Base-by-base conservation (phyloP, 2,113 vertebrate genomes). In the Cebidichthys violaceus region DNA sequence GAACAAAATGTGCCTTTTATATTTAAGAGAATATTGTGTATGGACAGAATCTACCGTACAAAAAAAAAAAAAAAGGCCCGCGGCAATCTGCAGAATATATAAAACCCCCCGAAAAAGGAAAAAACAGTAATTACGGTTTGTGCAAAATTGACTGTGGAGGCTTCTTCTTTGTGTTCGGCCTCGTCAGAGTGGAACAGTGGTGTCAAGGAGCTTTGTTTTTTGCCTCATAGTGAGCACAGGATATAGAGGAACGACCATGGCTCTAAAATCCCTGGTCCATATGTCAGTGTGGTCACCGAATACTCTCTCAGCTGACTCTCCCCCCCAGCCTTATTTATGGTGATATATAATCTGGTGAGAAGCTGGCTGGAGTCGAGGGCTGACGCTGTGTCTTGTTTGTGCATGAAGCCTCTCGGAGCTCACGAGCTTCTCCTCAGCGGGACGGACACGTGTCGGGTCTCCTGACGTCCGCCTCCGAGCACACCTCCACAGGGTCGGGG, bases 401-500 rank as follows among this genome's bases (percentile, higher is more conserved):
- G 64, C 47, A 76, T 4, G 52, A 62, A 52, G 68, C n/a, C 41
- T 33, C 27, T 71, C 24, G 6, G 69, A 20, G 31, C 41, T 71
- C 17, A 15, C 0, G 10, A 20, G 43, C 18, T 37, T 59, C 52
- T 22, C 83, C 94, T 99, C 98, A 99, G 83, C 97, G 97, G 86
- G 97, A 98, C 52, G 97, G 97, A 87, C 97, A 99, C 80, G 93
- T 96, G 82, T 94, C 92, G 3, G 96, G 96, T 91, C 96, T 96
- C 79, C 91, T 72, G 77, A 90, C 75, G 11, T 82, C 83, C 17
- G 90, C 81, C 43, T 93, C 85, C 15, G 57, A 61, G 15, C 96
- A 77, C 60, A 76, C 83, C 41, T 89, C 96, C 91, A 96, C 96
- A 6, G 96, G 94, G 92, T 97, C 97, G 17, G 98, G 97, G 90